Evolutionary conservation across 2,797 vertebrate genomes (phyloP).

Genomic region (Aldrovandia affinis): DNA sequence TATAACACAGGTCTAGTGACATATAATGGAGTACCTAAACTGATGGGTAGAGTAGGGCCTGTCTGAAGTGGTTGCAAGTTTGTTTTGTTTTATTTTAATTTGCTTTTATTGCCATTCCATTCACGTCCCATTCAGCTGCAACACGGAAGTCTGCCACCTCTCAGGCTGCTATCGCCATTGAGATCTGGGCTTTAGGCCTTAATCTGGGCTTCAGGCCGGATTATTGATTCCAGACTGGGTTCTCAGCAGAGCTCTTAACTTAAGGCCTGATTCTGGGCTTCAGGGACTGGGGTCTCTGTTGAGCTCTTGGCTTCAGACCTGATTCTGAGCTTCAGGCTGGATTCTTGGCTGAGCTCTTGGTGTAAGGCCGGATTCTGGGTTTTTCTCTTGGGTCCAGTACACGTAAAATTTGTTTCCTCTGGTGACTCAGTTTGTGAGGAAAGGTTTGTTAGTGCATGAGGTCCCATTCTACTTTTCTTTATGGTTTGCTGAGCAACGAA

Average conservation of each 20-base stretch:
- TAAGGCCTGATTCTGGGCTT: no score
- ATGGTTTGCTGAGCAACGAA: not conserved
- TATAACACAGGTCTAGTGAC: no score
- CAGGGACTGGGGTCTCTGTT: no score
- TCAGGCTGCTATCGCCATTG: not conserved
- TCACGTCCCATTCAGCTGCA: not conserved
- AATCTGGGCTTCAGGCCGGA: not conserved
- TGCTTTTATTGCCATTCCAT: not conserved
- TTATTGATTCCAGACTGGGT: not conserved
- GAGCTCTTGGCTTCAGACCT: no score
- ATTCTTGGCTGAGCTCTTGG: no score
- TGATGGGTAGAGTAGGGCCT: not conserved
- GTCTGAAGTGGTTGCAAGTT: not conserved
- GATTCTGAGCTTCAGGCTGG: no score
- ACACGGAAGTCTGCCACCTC: not conserved
- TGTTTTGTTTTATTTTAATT: not conserved
- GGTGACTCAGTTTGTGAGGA: not conserved
- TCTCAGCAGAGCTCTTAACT: not conserved
- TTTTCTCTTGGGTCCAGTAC: no score
- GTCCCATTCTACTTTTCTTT: no score
- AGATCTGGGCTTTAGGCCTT: not conserved
- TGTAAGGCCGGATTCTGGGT: no score
- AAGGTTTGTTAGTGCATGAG: not conserved
- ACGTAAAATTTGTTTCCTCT: not conserved
- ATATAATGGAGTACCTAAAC: not conserved